Evolutionary conservation across 1,140 invertebrate species (phyloP).

Genomic region (Pissodes strobi): DNA sequence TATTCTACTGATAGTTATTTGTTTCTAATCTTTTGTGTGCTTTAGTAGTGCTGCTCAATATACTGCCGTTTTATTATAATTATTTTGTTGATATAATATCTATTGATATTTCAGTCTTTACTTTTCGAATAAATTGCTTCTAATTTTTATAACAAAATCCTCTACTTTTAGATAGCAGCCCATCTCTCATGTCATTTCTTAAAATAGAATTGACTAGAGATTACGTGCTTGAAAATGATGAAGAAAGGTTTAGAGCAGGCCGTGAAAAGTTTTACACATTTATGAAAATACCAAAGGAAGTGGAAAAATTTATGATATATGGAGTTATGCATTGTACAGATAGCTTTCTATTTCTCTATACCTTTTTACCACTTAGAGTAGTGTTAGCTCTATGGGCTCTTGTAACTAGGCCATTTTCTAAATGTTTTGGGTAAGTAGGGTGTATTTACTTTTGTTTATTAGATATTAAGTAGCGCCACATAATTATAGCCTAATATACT

Average conservation of each 20-base stretch:
- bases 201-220: slow-evolving; percentile 87
- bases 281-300: slow-evolving; percentile 92
- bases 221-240: slow-evolving; percentile 91
- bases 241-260: slow-evolving; percentile 89
- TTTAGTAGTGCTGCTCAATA: too few species aligned
- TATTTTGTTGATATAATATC: too few species aligned
- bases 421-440: slow-evolving; percentile 69
- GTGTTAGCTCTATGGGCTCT: slow-evolving; percentile 82
- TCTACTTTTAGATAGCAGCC: slow-evolving; percentile 55
- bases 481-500: too few species aligned
- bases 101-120: too few species aligned
- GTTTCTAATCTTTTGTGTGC: too few species aligned
- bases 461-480: too few species aligned
- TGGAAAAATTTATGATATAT: slow-evolving; percentile 93
- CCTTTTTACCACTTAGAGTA: slow-evolving; percentile 94
- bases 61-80: too few species aligned
- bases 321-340: slow-evolving; percentile 98
- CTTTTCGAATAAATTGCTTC: too few species aligned
- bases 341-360: slow-evolving; percentile 97
- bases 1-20: too few species aligned
- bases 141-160: too few species aligned
- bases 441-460: not conserved
- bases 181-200: slow-evolving; percentile 75
- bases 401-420: slow-evolving; percentile 70
- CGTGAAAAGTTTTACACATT: slow-evolving; percentile 97